phyloP scores from a whole-genome alignment of 2,888 invertebrate genomes.

The Cinara cedri region DNA sequence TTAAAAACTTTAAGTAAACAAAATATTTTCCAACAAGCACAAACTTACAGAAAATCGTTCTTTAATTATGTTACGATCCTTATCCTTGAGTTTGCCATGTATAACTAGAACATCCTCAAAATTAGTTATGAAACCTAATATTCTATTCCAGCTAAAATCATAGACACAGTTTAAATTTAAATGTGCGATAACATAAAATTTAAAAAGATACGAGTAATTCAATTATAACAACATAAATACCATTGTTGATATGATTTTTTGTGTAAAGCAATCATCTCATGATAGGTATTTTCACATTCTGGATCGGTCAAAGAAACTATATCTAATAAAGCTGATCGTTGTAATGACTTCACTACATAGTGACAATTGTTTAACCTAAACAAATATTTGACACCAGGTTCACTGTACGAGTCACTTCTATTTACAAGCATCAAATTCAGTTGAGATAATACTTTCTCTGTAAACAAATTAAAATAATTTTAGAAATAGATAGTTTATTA shows the following conservation, averaged over 20 bases:
- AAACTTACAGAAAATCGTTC: constrained; percentile 83
- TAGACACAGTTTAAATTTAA: constrained; percentile 60
- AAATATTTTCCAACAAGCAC: too few species aligned
- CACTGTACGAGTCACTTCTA: constrained; percentile 90
- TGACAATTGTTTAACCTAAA: constrained; percentile 94
- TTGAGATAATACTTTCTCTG: constrained; percentile 88
- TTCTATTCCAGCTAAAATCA: constrained; percentile 79
- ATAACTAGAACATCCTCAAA: constrained; percentile 70
- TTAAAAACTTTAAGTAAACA: too few species aligned
- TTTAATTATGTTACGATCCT: constrained; percentile 83
- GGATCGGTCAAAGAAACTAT: constrained; percentile 82
- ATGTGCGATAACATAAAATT: neutral
- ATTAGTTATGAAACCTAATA: constrained; percentile 75
- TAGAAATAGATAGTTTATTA: neutral
- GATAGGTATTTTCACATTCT: constrained; percentile 83
- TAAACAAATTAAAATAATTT: constrained; percentile 24
- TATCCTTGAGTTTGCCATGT: constrained; percentile 79
- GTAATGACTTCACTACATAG: constrained; percentile 90
- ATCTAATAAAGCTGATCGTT: constrained; percentile 82
- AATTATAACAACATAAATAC: constrained; percentile 62
- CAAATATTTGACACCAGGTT: constrained; percentile 82
- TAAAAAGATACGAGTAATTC: neutral
- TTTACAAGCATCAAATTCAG: constrained; percentile 86
- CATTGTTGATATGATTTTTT: constrained; percentile 76
- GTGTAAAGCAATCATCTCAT: constrained; percentile 83